Evolutionary conservation across 2,113 vertebrate genomes (phyloP), one percentile per base, ranked within the genome.

Genomic region (Ammodytes marinus): DNA sequence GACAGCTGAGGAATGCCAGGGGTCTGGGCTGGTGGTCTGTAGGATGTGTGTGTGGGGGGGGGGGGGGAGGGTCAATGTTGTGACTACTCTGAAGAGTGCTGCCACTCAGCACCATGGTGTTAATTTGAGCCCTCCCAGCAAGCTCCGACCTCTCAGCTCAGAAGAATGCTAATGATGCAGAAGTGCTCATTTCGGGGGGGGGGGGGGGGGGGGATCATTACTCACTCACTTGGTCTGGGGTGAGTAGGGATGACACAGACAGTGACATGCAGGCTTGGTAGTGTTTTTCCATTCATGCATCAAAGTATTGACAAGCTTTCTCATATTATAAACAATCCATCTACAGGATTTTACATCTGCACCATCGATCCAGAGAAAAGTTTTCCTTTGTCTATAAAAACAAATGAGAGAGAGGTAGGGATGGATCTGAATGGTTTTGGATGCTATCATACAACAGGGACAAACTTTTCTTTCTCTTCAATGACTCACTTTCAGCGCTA

Each of bases 21-120:
- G 72, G 15, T 74, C 74, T 67, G 46, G 27, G 59, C 53, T 70
- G 59, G 77, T 82, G 80, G 74, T 59, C 66, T 47, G 27, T 43
- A 58, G 53, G 14, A 61, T 42, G 68, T n/a, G 65, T n/a, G 17
- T 49, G 35, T 64, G 43, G 72, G 8, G 40, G 15, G n/a, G 46
- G 11, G 58, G 74, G 19, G 58, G 43, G 27, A 11, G 50, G 53
- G 50, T 80, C 54, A 82, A 53, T 92, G 86, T 91, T 91, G 82
- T 91, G 88, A 93, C 76, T 76, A 77, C 74, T 70, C 66, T 83
- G 42, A 86, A 63, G 72, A 89, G 81, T 71, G 82, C 46, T 42
- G 75, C 87, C 84, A 92, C 90, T 94, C 80, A 90, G 87, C 92
- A 93, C 91, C 57, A 61, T 71, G 81, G 84, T 92, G 93, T 86